Evolutionary conservation across 2,888 invertebrate genomes (phyloP).

Genomic region (Gortyna flavago): DNA sequence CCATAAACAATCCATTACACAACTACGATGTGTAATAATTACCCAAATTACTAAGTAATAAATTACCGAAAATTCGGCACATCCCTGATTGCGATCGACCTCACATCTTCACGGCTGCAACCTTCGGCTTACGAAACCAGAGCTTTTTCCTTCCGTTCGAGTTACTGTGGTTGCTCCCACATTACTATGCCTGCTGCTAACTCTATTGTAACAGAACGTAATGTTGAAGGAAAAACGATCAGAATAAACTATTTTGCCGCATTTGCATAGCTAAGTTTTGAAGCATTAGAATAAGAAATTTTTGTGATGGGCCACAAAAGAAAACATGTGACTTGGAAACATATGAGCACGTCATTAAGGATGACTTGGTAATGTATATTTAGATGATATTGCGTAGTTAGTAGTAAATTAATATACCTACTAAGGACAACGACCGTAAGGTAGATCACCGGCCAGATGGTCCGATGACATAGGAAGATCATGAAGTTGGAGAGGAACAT

Average conservation of each 20-base stretch:
- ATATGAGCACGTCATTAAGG: constrained; percentile 28
- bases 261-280: constrained; percentile 40
- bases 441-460: constrained; percentile 44
- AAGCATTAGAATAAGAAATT: constrained; percentile 25
- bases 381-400: constrained; percentile 52
- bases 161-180: constrained; percentile 60
- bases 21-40: constrained; percentile 52
- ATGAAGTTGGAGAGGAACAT: constrained; percentile 26
- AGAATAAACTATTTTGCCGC: constrained; percentile 32
- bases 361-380: constrained; percentile 47
- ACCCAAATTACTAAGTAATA: constrained; percentile 49
- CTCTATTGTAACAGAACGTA: constrained; percentile 68
- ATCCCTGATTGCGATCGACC: constrained; percentile 71
- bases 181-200: constrained; percentile 59
- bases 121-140: constrained; percentile 75
- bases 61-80: constrained; percentile 63
- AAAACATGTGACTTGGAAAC: constrained; percentile 38
- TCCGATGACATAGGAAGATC: constrained; percentile 38
- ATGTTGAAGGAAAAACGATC: constrained; percentile 61
- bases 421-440: constrained; percentile 53
- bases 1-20: constrained; percentile 49
- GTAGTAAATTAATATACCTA: constrained; percentile 38
- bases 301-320: constrained; percentile 34
- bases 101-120: constrained; percentile 76
- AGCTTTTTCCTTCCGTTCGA: constrained; percentile 82